phyloP scores from a whole-genome alignment of 92 coral and sea anemone species.

The Umimayanthus kanabou region DNA sequence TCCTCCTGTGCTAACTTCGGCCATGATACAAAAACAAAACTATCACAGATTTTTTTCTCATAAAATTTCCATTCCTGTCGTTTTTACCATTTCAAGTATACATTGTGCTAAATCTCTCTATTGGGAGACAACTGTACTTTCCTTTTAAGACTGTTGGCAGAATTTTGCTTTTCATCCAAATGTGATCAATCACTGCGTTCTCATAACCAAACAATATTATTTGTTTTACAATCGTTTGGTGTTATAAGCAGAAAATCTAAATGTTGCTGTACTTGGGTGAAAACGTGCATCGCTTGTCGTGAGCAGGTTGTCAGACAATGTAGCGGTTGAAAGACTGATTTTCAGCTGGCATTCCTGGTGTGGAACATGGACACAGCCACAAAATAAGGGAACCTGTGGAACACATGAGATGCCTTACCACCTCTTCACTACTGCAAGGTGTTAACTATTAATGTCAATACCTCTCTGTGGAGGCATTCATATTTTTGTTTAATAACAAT shows the following conservation, averaged over 20 bases:
- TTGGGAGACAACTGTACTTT: too few relatives aligned
- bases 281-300: not conserved
- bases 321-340: slow-evolving; percentile 64
- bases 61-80: too few relatives aligned
- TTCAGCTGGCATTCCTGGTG: slow-evolving; percentile 48
- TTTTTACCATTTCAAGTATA: too few relatives aligned
- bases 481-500: too few relatives aligned
- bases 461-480: too few relatives aligned
- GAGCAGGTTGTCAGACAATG: slow-evolving; percentile 49
- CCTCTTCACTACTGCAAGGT: not conserved
- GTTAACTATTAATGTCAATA: too few relatives aligned
- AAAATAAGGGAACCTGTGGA: slow-evolving; percentile 64
- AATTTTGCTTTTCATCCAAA: not conserved
- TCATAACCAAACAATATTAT: not conserved
- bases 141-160: not conserved
- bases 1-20: too few relatives aligned
- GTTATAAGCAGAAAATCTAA: not conserved
- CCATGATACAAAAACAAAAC: too few relatives aligned
- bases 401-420: not conserved
- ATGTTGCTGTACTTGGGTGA: too few relatives aligned
- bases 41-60: too few relatives aligned
- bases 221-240: not conserved
- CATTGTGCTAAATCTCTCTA: too few relatives aligned
- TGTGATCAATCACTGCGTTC: not conserved
- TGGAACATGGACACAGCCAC: slow-evolving; percentile 89